phyloP scores from a whole-genome alignment of 37 sponge, comb jelly and placozoan species.

The Ephydatia muelleri region DNA sequence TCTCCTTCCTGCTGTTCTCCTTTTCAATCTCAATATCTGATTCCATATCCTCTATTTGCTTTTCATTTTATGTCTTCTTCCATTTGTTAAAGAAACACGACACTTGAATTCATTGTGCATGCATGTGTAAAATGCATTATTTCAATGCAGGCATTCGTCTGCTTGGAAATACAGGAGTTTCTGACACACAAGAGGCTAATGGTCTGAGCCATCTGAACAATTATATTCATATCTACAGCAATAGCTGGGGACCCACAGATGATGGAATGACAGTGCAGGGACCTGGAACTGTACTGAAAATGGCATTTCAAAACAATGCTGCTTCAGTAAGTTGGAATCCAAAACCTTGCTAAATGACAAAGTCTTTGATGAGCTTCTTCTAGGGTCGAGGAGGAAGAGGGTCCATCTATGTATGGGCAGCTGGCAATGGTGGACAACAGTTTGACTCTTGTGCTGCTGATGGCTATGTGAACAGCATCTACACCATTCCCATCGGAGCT shows the following conservation, averaged over 20 bases:
- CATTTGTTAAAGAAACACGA: no score
- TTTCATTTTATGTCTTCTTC: no score
- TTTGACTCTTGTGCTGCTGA: conserved; percentile 84
- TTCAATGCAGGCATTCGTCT: conserved; percentile 71
- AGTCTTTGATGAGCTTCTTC: no score
- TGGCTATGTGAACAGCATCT: conserved; percentile 85
- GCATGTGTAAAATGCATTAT: background rate
- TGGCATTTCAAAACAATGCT: conserved; percentile 54
- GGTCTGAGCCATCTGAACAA: conserved; percentile 66
- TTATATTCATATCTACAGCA: conserved; percentile 87
- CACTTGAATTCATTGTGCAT: background rate
- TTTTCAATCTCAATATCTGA: no score
- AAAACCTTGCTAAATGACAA: no score
- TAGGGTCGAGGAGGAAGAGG: conserved; percentile 44
- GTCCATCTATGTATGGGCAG: conserved; percentile 90
- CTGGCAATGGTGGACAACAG: conserved; percentile 82
- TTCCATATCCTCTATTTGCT: no score
- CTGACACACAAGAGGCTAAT: conserved; percentile 75
- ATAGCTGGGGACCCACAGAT: conserved; percentile 89
- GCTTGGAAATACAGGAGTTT: conserved; percentile 69
- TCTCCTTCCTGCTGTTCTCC: no score
- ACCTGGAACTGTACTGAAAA: conserved; percentile 61
- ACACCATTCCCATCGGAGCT: conserved; percentile 82
- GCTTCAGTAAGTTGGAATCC: conserved; percentile 23
- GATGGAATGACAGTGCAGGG: conserved; percentile 84